Base-by-base conservation (phyloP, 2,888 invertebrate genomes). In the Lycaena phlaeas region DNA sequence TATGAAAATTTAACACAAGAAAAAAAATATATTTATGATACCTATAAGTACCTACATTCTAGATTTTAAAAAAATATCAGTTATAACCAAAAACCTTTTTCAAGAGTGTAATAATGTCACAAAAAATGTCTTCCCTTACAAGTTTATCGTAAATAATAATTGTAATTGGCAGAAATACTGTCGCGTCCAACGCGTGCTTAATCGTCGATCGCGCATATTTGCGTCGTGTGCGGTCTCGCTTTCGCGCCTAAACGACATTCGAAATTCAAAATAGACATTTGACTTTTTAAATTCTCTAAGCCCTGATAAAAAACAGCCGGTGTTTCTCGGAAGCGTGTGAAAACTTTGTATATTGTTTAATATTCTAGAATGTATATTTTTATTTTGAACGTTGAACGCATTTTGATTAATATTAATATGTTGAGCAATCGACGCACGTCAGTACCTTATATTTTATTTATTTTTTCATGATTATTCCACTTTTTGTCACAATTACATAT, bases 161-260 rank as follows among this genome's bases (percentile, higher is more conserved):
- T 34, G 34, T 34, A 34, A 34, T 34, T 34, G 34, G 34, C 34
- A 34, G 18, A 34, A 34, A 34, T 34, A 34, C 34, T 34, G 34
- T 31, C 27, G 38, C 34, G 37, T 31, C 34, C 38, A 27, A 38
- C 51, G 64, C 68, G 70, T 69, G 70, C 62, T 54, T 50, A 53
- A 53, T 59, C 54, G 52, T 45, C 50, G 52, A 61, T 61, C 57
- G 55, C 60, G 57, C 58, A 61, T 54, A 66, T 71, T 70, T 57
- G 51, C 71, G 53, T 57, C 67, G 73, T 72, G 73, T 75, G 73
- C 62, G 74, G 73, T 70, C 52, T 27, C 31, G 40, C 66, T 50
- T 53, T 64, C 61, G 59, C 64, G 63, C 64, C 59, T 60, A 56
- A 54, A 63, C 51, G 51, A 47, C 56, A 58, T 68, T 70, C 66